Base-by-base conservation (phyloP, 2,797 vertebrate species). In the Catharus ustulatus region DNA sequence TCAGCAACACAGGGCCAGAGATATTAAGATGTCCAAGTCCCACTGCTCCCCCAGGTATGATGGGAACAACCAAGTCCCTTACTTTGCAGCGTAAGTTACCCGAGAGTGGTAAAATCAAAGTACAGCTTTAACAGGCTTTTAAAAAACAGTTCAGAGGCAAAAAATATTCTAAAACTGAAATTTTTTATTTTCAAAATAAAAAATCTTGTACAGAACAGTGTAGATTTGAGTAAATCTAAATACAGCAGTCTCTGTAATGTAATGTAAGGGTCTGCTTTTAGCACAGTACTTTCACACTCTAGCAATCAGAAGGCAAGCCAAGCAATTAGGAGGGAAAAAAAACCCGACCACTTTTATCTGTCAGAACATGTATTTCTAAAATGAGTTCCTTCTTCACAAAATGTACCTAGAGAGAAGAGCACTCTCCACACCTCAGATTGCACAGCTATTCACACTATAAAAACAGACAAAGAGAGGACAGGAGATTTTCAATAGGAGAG, bases 171-270 rank as follows among this genome's bases (percentile, higher is more conserved):
- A 96, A 81, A 75, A 17, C 59, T 91, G 81, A 91, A 90, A 64
- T 36, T 6, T 45, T 98, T 98, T 98, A 98, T 98, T 98, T 97
- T 95, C 76, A 97, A 97, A 97, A 97, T 96, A 97, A 96, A 97
- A 96, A 89, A 79, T 34, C 69, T 95, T 95, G 51, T 96, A 97
- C 93, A 97, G 87, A 90, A 87, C 84, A 85, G 90, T 55, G 83
- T 22, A 93, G 54, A 94, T 95, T 54, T 52, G 43, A 97, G 38
- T 58, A 93, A 84, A 92, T 85, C 73, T 89, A 94, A 95, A 96
- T 95, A 97, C 84, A 98, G 84, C n/a, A 79, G 21, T 90, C 63
- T 75, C 55, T 2, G 26, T 36, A 73, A 95, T 59, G 54, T 2
- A 59, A 63, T 5, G 2, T n/a, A 69, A 76, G 45, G 23, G 48